phyloP scores from a whole-genome alignment of 2,797 vertebrate species.

The Pogonophryne albipinna region DNA sequence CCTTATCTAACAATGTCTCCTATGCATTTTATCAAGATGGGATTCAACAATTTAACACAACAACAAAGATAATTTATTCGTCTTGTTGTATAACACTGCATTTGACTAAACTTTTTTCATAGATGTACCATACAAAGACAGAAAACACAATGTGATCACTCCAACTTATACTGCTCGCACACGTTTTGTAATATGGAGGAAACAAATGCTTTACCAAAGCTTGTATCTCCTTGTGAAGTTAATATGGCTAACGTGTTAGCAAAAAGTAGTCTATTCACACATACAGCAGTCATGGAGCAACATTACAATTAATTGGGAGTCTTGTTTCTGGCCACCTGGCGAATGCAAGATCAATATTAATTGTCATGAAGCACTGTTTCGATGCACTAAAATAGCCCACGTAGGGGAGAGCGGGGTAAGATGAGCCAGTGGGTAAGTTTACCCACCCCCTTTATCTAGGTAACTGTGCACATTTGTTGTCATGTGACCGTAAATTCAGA shows the following conservation, averaged over 20 bases:
- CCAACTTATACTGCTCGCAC: not conserved
- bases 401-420: no score
- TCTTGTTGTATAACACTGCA: not conserved
- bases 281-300: not conserved
- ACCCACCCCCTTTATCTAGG: no score
- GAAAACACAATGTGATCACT: not conserved
- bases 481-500: no score
- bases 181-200: not conserved
- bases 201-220: not conserved
- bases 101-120: not conserved
- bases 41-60: not conserved
- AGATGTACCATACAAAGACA: not conserved
- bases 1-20: fast-evolving
- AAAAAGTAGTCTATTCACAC: not conserved
- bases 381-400: no score
- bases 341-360: not conserved
- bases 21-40: not conserved
- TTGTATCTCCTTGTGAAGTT: not conserved
- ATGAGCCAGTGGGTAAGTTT: no score
- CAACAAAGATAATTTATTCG: not conserved
- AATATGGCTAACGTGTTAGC: not conserved
- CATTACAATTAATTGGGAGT: not conserved
- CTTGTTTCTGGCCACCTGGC: not conserved
- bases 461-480: no score
- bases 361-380: not conserved